Conservation (phyloP, 2,797 vertebrate genomes). For the Sebastes wilsoni region DNA sequence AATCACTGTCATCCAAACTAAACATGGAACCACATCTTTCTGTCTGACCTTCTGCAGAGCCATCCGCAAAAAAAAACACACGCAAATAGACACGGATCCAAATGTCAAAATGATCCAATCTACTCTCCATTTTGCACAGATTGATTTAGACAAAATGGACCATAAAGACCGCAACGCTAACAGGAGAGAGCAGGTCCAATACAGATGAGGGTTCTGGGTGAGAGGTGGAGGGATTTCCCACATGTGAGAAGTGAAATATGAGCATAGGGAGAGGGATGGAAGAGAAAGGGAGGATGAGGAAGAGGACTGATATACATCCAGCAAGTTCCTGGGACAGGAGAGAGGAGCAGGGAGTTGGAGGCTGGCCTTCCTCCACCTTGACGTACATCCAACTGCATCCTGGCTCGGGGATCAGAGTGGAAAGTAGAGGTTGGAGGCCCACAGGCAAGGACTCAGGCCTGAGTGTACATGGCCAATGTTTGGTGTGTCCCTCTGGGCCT, state of each 20-base stretch:
- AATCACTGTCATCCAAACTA: slow-evolving; percentile 74
- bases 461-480: slow-evolving; percentile 24
- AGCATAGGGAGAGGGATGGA: slow-evolving; percentile 10
- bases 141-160: slow-evolving; percentile 43
- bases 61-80: slow-evolving; percentile 31
- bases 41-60: slow-evolving; percentile 53
- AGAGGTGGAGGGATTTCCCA: slow-evolving; percentile 44
- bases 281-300: slow-evolving; percentile 20
- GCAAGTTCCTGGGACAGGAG: slow-evolving; percentile 17
- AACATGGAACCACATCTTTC: slow-evolving; percentile 69
- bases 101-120: slow-evolving; percentile 43
- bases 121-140: slow-evolving; percentile 22
- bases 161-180: slow-evolving; percentile 24
- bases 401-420: slow-evolving; percentile 51
- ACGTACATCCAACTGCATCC: slow-evolving; percentile 49
- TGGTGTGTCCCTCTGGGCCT: slow-evolving; percentile 8
- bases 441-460: slow-evolving; percentile 5
- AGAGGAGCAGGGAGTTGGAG: slow-evolving; percentile 30
- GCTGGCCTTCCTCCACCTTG: slow-evolving; percentile 39
- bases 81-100: slow-evolving; percentile 42
- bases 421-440: slow-evolving; percentile 18
- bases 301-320: slow-evolving; percentile 44
- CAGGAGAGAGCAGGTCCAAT: slow-evolving; percentile 6
- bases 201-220: background rate
- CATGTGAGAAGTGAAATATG: slow-evolving; percentile 31